Evolutionary conservation across 2,888 invertebrate species (phyloP), one percentile per base, ranked within the genome.

Genomic region (Lasioglossum figueresi): DNA sequence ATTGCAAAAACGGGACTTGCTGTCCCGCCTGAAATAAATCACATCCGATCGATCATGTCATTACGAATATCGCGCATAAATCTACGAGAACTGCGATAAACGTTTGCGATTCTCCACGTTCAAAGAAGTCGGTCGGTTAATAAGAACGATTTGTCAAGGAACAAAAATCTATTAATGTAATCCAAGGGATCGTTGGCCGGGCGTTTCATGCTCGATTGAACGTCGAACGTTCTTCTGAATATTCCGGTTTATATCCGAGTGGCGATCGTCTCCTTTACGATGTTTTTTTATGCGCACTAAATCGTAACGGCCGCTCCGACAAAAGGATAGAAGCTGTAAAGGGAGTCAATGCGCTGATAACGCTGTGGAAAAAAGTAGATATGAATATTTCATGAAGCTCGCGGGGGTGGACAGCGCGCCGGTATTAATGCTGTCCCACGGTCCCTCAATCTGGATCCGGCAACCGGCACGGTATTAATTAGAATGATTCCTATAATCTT

Each of bases 341-440:
- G 34, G 63, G 66, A 76, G 63, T 71, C n/a, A 45, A 4, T n/a
- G 59, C 52, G 23, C 43, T 23, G 79, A 79, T 80, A 78, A 82
- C 27, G 34, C n/a, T n/a, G 85, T 43, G 48, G 66, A 71, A 48
- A 45, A 48, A 27, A 34, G 27, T 63, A 31, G 31, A 43, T 63
- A 76, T 79, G 84, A 79, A 84, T 84, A 84, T 84, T 84, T 84
- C 84, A 79, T 79, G 74, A 75, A 43, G 31, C 52, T 31, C 19
- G 45, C 14, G 12, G 14, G 31, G 73, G 14, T 14, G 59, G 70
- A 40, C 72, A 45, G 63, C 45, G 45, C 3, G n/a, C 31, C 19
- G 37, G 19, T 16, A 63, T 84, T 71, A 43, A 80, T 31, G 43
- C n/a, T 52, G 23, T 45, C 37, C 34, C 34, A 34, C 37, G 48